Percentiles rank a stretch among this genome's conserved stretches.
These are phyloP conservation scores for Micrastur ruficollis DNA, from an alignment of 2,797 vertebrate species.

Conservation along the genomic window DNA sequence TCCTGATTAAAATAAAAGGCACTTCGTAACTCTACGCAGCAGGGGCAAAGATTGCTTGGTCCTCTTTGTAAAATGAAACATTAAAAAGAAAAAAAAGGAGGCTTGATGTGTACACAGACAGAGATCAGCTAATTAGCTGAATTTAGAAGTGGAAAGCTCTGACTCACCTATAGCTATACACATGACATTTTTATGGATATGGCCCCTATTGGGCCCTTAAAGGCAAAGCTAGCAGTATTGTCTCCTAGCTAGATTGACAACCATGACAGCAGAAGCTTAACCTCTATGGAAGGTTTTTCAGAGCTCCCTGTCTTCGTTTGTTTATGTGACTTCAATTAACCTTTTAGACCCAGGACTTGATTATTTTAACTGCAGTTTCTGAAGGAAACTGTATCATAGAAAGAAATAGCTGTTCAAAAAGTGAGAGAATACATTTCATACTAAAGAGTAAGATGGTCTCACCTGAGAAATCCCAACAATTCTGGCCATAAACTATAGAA, in stretches of 20 bases:
- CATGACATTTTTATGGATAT: not conserved
- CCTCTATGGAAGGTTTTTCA: not conserved
- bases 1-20: not conserved
- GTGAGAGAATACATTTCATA: not conserved
- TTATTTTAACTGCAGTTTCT: not conserved
- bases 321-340: not conserved
- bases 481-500: not conserved
- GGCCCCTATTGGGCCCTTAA: not conserved
- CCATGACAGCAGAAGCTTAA: not conserved
- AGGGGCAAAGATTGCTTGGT: not conserved
- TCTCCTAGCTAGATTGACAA: not conserved
- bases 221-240: not conserved
- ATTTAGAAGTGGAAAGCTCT: not conserved
- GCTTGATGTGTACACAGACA: not conserved
- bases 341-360: not conserved
- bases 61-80: not conserved
- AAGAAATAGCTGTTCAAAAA: not conserved
- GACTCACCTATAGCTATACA: not conserved
- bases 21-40: not conserved
- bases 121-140: not conserved
- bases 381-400: not conserved
- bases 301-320: not conserved
- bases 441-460: not conserved
- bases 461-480: not conserved
- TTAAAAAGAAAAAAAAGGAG: not conserved